Conservation (phyloP, 1,140 invertebrate species). For the Zaprionus vittiger region DNA sequence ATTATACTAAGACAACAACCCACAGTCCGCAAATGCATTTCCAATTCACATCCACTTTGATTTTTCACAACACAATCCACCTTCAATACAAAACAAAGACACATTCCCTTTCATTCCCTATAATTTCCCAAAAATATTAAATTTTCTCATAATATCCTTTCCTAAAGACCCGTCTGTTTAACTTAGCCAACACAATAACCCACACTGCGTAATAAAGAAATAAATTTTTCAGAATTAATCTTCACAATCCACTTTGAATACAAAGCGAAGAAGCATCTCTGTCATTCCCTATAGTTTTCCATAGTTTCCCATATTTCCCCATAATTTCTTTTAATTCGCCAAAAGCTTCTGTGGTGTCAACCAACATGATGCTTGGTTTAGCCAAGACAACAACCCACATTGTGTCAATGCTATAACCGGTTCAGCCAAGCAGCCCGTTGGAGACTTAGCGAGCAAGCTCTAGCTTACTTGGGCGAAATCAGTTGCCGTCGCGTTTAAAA, state of each 20-base stretch:
- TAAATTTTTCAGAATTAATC: no score
- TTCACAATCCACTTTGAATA: not conserved
- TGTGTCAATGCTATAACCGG: slow-evolving; percentile 8
- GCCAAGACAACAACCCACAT: slow-evolving; percentile 17
- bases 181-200: no score
- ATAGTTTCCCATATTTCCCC: no score
- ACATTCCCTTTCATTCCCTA: not conserved
- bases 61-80: not conserved
- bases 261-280: not conserved
- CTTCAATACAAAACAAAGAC: not conserved
- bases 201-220: no score
- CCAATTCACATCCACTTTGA: no score
- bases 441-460: slow-evolving; percentile 79
- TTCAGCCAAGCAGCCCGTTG: slow-evolving; percentile 14
- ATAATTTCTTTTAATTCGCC: not conserved
- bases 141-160: no score
- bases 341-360: not conserved
- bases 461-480: slow-evolving; percentile 45
- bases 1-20: not conserved
- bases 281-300: not conserved
- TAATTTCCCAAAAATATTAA: not conserved
- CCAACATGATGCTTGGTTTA: not conserved
- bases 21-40: no score
- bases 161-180: no score
- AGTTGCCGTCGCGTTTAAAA: slow-evolving; percentile 63